These are phyloP conservation scores for Cantharis rufa DNA, from an alignment of 2,888 invertebrate species.

Conservation along the genomic window DNA sequence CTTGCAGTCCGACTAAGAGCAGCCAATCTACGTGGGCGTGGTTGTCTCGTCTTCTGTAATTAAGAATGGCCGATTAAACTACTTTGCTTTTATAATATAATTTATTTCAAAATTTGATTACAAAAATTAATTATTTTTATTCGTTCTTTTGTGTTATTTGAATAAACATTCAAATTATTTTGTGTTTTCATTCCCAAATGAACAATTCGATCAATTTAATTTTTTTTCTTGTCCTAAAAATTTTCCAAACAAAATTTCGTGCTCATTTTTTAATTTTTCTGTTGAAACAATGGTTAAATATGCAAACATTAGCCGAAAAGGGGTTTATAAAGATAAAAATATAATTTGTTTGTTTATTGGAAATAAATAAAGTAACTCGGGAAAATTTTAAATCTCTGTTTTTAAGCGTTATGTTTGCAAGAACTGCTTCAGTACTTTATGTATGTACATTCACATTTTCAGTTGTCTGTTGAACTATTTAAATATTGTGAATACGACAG, in stretches of 20 bases:
- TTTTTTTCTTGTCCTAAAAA: background rate
- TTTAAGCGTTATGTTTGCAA: background rate
- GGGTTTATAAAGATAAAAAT: background rate
- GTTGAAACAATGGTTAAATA: background rate
- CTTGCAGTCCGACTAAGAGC: too few relatives aligned
- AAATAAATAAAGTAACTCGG: background rate
- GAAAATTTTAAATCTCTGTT: background rate
- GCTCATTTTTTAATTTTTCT: background rate
- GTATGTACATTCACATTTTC: background rate
- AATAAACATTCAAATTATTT: background rate
- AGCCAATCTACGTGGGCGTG: too few relatives aligned
- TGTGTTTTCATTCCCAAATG: background rate
- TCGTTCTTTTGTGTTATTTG: background rate
- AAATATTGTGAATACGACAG: background rate
- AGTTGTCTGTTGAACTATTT: background rate
- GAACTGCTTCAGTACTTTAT: background rate
- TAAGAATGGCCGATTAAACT: too few relatives aligned
- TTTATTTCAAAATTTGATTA: too few relatives aligned
- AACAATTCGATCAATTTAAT: background rate
- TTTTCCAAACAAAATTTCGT: background rate
- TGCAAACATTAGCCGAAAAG: background rate
- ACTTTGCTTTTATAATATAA: too few relatives aligned
- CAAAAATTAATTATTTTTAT: background rate
- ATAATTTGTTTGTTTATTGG: background rate
- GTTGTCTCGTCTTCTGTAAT: background rate